phyloP scores from a whole-genome alignment of 2,888 invertebrate species.

The Chymomyza caudatula region DNA sequence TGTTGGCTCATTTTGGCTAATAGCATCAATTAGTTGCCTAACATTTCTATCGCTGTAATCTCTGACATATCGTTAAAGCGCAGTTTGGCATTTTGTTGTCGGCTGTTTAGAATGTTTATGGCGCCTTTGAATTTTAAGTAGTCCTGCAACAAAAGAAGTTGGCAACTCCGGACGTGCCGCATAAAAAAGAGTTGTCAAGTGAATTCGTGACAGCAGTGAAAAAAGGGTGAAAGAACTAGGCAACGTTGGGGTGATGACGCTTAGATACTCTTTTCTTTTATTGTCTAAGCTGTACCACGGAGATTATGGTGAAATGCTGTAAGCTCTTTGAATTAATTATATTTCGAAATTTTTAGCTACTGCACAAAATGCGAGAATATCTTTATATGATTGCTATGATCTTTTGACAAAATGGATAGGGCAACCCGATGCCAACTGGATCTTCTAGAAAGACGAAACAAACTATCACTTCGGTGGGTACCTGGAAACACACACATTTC shows the following conservation, averaged over 20 bases:
- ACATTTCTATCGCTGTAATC: conserved; percentile 51
- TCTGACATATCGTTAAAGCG: conserved; percentile 68
- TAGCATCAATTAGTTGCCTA: conserved; percentile 54
- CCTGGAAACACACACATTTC: no score
- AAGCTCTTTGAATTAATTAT: no score
- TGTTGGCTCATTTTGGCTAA: not conserved
- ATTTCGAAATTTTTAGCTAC: no score
- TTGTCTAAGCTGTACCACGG: no score
- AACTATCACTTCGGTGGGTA: no score
- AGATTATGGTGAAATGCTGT: no score
- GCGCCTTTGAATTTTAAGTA: conserved; percentile 69
- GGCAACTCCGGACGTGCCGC: conserved; percentile 30
- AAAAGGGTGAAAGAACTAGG: not conserved
- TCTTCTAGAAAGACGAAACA: no score
- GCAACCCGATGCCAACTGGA: no score
- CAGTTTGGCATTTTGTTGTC: conserved; percentile 29
- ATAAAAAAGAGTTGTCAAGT: conserved; percentile 66
- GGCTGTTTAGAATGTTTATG: conserved; percentile 65
- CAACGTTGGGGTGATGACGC: not conserved
- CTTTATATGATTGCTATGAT: no score
- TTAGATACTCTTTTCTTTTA: not conserved
- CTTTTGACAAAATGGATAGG: no score
- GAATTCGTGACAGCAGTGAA: conserved; percentile 51
- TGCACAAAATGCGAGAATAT: no score
- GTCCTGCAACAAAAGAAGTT: conserved; percentile 47